Evolutionary conservation across 2,113 vertebrate genomes (phyloP), one percentile per base, ranked within the genome.

Genomic region (Turdus rufiventris): DNA sequence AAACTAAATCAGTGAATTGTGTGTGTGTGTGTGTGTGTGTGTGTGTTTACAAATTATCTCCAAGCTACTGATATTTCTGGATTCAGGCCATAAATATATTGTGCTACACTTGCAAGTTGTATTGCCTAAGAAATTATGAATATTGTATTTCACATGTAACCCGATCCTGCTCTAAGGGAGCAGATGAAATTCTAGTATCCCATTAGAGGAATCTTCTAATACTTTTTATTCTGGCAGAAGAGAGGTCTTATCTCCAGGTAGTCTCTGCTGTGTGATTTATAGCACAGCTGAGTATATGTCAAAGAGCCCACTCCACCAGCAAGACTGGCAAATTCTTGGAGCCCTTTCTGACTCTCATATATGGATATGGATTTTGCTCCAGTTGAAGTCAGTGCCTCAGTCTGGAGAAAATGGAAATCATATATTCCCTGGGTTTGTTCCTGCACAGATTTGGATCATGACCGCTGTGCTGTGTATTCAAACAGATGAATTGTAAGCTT

Each of bases 391-490:
- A 38, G 18, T 26, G 5, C 11, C 28, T 34, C 10, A 71, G 12
- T 17, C 16, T 74, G 18, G 42, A 74, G 26, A 66, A 45, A 26
- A 20, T 65, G 15, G 18, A n/a, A 92, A 34, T 23, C 0, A 24
- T 28, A 20, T 1, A 20, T 38, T 61, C 3, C 8, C 20, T 63
- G 29, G 14, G 28, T 81, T 77, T 74, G 12, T 54, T 77, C 12
- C 34, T 29, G 19, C 60, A 33, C 8, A 58, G 31, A 43, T 5
- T 19, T 93, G 36, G 19, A 80, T 14, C 29, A 45, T 20, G 10
- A 38, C 0, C 3, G 12, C 6, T 65, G 9, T 47, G 67, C 4
- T 5, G 2, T n/a, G 18, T 66, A 50, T n/a, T 13, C 24, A 31
- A 40, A 38, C 4, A 65, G 36, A 23, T 11, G 3, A 81, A 60